phyloP scores from a whole-genome alignment of 1,140 invertebrate species.

The Himalopsyche phryganea region DNA sequence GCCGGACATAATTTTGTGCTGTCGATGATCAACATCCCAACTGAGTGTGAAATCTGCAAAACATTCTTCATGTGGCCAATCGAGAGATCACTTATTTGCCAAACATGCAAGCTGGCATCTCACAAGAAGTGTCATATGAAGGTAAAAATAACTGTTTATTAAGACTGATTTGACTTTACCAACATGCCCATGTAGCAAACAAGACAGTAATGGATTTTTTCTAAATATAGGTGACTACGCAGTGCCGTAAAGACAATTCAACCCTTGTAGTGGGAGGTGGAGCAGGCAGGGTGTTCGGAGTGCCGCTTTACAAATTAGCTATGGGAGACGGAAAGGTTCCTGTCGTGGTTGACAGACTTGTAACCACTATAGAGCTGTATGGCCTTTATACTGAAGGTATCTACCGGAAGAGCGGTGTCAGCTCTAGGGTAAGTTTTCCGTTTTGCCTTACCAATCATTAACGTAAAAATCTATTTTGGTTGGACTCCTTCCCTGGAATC shows the following conservation, averaged over 20 bases:
- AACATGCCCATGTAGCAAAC: too few species aligned
- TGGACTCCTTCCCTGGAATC: too few species aligned
- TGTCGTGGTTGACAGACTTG: conserved; percentile 78
- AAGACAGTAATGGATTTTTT: too few species aligned
- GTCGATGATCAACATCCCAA: conserved; percentile 93
- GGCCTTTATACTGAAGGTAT: conserved; percentile 90
- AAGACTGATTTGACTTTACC: too few species aligned
- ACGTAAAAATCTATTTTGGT: too few species aligned
- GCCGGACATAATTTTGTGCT: conserved; percentile 82
- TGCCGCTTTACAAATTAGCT: conserved; percentile 68
- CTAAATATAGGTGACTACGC: conserved; percentile 46
- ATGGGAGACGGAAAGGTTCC: conserved; percentile 79
- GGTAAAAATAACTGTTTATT: conserved; percentile 35
- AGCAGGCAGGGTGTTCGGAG: conserved; percentile 69
- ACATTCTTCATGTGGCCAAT: conserved; percentile 94
- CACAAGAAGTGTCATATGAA: conserved; percentile 92
- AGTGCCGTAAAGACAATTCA: conserved; percentile 59
- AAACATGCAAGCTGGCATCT: conserved; percentile 89
- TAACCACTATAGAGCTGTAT: conserved; percentile 86
- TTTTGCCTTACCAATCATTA: too few species aligned
- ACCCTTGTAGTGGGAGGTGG: conserved; percentile 50
- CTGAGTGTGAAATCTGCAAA: conserved; percentile 92
- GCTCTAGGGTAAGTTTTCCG: conserved; percentile 57
- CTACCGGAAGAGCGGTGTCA: conserved; percentile 88
- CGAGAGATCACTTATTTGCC: conserved; percentile 76